A percentile compares a stretch with the other conserved stretches of the same genome.
These are phyloP conservation scores for Craniophora ligustri DNA, from an alignment of 2,888 invertebrate species.

Conservation along the genomic window DNA sequence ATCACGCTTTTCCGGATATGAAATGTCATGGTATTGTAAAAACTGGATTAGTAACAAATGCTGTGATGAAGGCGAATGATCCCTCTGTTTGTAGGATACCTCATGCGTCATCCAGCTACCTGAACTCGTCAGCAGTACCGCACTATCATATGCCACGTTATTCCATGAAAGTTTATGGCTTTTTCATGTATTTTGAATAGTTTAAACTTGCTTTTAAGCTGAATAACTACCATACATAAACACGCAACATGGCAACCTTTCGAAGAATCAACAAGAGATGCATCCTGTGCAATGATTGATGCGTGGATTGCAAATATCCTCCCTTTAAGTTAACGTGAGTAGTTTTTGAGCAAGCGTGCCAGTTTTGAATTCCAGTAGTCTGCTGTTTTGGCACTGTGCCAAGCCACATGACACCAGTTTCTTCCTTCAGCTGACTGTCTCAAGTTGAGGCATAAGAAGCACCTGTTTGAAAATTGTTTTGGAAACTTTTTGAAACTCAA, in stretches of 20 bases:
- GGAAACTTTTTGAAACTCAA: constrained; percentile 15
- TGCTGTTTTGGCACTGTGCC: constrained; percentile 32
- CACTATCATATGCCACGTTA: neutral
- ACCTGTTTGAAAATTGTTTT: constrained; percentile 31
- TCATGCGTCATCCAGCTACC: neutral
- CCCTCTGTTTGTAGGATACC: neutral
- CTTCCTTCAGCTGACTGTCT: constrained; percentile 27
- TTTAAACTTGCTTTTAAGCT: no score
- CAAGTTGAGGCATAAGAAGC: constrained; percentile 29
- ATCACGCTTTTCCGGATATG: constrained; percentile 3
- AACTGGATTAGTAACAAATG: neutral
- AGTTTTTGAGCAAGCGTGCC: constrained; percentile 13
- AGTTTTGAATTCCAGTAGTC: constrained; percentile 4
- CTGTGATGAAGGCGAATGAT: neutral
- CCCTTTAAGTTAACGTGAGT: constrained; percentile 6
- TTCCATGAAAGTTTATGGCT: neutral
- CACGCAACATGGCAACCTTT: no score
- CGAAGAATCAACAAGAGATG: neutral
- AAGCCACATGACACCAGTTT: constrained; percentile 37
- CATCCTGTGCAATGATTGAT: constrained; percentile 1
- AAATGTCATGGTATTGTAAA: neutral
- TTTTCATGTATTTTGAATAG: neutral
- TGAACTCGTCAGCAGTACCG: neutral
- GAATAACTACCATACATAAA: no score
- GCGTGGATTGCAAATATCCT: constrained; percentile 10